phyloP scores from a whole-genome alignment of 1,140 invertebrate species.

The Drosophila arizonae region DNA sequence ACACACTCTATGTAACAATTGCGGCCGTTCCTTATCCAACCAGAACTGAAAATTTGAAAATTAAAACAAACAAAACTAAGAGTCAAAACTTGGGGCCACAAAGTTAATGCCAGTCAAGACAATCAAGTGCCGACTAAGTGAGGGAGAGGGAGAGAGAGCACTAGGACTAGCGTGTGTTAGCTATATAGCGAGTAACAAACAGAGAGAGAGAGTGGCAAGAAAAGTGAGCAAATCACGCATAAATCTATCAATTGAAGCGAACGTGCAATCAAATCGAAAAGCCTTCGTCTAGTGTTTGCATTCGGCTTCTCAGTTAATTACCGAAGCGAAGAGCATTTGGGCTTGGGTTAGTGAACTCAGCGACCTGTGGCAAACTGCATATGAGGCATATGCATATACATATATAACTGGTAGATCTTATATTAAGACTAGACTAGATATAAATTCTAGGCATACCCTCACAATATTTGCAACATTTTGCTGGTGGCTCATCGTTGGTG shows the following conservation, averaged over 20 bases:
- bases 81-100: conserved; percentile 49
- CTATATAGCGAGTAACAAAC: neutral
- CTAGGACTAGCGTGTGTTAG: neutral
- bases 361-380: neutral
- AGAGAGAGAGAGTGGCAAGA: conserved; percentile 9
- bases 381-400: too few relatives aligned
- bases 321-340: conserved; percentile 31
- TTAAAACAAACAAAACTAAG: conserved; percentile 66
- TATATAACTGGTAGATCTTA: conserved; percentile 5
- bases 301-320: conserved; percentile 64
- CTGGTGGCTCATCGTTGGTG: conserved; percentile 82
- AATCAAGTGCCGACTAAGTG: conserved; percentile 57
- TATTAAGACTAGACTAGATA: conserved; percentile 41
- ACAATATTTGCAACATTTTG: conserved; percentile 83
- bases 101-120: conserved; percentile 72
- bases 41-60: conserved; percentile 44
- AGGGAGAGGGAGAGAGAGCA: neutral
- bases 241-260: conserved; percentile 72
- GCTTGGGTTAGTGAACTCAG: conserved; percentile 71
- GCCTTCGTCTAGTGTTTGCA: conserved; percentile 59
- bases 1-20: conserved; percentile 40
- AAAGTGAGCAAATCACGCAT: conserved; percentile 58
- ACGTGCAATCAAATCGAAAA: conserved; percentile 25
- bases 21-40: conserved; percentile 36
- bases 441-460: conserved; percentile 82